Conservation (phyloP, 1,140 invertebrate genomes). For the Lethocerus indicus region DNA sequence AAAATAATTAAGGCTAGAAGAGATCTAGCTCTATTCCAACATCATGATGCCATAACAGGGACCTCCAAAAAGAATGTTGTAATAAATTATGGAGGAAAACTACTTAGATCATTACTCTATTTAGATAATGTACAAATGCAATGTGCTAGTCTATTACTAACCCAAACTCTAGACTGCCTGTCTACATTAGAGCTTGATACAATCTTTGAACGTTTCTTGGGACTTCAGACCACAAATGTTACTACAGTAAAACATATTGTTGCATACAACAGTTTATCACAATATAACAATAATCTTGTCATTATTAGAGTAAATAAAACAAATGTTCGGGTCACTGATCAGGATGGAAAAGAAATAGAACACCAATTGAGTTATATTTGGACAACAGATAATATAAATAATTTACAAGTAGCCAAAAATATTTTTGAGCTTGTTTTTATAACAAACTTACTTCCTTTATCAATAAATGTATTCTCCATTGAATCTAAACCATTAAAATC, state of each 20-base stretch:
- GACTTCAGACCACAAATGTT: no score
- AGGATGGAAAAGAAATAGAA: no score
- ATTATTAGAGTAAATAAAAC: no score
- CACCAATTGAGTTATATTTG: no score
- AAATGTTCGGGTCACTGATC: no score
- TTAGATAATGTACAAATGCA: neutral
- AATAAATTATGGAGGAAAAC: constrained; percentile 55
- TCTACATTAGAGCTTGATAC: no score
- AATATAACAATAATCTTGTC: neutral
- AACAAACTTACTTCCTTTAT: neutral
- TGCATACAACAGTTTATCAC: neutral
- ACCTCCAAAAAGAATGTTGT: constrained; percentile 79
- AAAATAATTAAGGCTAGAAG: constrained; percentile 55
- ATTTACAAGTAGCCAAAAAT: no score
- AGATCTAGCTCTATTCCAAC: constrained; percentile 76
- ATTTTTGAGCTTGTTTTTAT: constrained; percentile 2
- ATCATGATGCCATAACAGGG: constrained; percentile 92
- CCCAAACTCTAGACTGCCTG: no score
- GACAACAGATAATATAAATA: no score
- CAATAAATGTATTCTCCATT: neutral
- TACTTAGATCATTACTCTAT: neutral
- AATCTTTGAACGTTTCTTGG: no score
- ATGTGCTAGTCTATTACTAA: neutral
- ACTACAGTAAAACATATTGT: neutral
- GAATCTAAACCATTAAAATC: neutral